phyloP scores from a whole-genome alignment of 1,140 invertebrate species.

The Leptopilina clavipes region DNA sequence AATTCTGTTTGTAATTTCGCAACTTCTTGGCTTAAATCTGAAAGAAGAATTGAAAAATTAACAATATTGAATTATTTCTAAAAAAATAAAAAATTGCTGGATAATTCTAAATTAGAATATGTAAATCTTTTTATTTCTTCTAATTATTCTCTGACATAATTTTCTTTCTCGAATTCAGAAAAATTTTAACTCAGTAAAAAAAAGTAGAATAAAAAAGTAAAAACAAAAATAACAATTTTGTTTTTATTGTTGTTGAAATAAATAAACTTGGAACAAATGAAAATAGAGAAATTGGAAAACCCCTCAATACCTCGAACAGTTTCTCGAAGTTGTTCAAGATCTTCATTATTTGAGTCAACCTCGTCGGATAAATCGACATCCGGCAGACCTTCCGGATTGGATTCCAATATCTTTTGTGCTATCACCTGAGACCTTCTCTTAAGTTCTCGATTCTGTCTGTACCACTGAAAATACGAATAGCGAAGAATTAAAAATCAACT shows the following conservation, averaged over 20 bases:
- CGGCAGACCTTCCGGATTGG: conserved; percentile 63
- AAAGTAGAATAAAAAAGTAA: no score
- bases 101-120: no score
- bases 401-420: conserved; percentile 74
- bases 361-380: conserved; percentile 69
- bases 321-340: conserved; percentile 81
- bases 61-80: not conserved
- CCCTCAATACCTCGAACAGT: conserved; percentile 75
- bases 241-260: no score
- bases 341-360: conserved; percentile 77
- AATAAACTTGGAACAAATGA: conserved; percentile 33
- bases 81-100: not conserved
- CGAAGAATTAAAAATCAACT: not conserved
- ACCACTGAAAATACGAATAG: conserved; percentile 77
- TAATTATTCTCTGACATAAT: no score
- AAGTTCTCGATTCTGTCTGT: conserved; percentile 82
- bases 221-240: no score
- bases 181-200: no score
- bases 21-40: conserved; percentile 79
- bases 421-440: conserved; percentile 80
- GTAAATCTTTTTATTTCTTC: no score
- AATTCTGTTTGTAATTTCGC: conserved; percentile 81
- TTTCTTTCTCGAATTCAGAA: no score
- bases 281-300: no score
- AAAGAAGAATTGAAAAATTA: not conserved